These are phyloP conservation scores for Grapholita molesta DNA, from an alignment of 1,140 invertebrate species.

Conservation along the genomic window DNA sequence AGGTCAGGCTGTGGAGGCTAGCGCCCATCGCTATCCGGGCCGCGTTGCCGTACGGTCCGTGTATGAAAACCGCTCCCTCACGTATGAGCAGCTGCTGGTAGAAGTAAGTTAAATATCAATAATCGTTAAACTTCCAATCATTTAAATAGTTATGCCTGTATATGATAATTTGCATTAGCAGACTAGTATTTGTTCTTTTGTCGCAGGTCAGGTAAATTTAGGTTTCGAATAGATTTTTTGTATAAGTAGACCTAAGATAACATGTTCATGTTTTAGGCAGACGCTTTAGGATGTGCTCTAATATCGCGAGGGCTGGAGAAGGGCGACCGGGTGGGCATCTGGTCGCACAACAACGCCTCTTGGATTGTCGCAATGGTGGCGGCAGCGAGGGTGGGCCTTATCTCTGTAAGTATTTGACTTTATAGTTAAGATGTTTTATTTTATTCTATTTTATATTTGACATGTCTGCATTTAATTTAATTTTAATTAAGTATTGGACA, in stretches of 20 bases:
- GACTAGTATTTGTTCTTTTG: too few relatives aligned
- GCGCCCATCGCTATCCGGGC: constrained; percentile 78
- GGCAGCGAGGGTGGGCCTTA: constrained; percentile 88
- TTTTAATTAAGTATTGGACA: too few relatives aligned
- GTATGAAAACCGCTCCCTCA: constrained; percentile 80
- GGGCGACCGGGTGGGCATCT: constrained; percentile 93
- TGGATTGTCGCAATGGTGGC: constrained; percentile 91
- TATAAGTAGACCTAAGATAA: too few relatives aligned
- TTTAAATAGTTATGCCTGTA: too few relatives aligned
- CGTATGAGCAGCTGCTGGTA: constrained; percentile 81
- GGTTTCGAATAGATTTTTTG: too few relatives aligned
- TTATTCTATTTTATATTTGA: too few relatives aligned
- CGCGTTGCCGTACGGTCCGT: constrained; percentile 81
- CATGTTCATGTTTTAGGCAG: constrained; percentile 76
- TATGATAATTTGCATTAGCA: too few relatives aligned
- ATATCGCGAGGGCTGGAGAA: constrained; percentile 85
- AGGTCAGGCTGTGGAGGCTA: constrained; percentile 80
- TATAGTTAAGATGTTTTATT: too few relatives aligned
- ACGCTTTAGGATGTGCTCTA: constrained; percentile 91
- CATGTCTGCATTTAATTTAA: too few relatives aligned
- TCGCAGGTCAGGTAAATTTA: too few relatives aligned
- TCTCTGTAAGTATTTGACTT: constrained; percentile 84
- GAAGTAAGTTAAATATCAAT: constrained; percentile 72
- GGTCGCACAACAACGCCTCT: constrained; percentile 91
- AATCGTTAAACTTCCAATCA: too few relatives aligned